Evolutionary conservation across 2,888 invertebrate genomes (phyloP), one percentile per base, ranked within the genome.

Genomic region (Onthophagus sagittarius): DNA sequence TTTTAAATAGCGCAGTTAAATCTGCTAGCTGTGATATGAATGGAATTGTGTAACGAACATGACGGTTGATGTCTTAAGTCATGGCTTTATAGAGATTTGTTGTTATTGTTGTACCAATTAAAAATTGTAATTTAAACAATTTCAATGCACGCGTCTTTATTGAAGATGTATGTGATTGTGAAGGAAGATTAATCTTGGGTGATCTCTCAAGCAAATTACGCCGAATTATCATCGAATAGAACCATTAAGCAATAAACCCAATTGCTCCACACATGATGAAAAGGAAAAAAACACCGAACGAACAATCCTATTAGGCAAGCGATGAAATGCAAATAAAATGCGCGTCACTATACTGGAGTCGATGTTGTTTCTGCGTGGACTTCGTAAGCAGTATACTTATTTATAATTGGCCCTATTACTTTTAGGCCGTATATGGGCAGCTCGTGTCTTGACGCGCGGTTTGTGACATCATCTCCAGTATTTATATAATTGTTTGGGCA

Each of bases 401-500:
- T 67, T 67, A 67, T 67, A 67, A 67, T 67, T 67, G 67, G 67
- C 67, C 67, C 67, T 23, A 67, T 67, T 67, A 67, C 67, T 23
- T 23, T 67, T 23, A n/a, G 67, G 6, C 67, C 67, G 23, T 67
- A 67, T 67, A 67, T 67, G 67, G 67, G 67, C 67, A 67, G 67
- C 39, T 53, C 39, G 39, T 53, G 39, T 53, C 39, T 53, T 53
- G 39, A 53, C 39, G 39, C 39, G 39, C 39, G 39, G 39, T 53
- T 53, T 53, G 39, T 67, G 67, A 67, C 67, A 67, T 67, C 67
- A 67, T 67, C 31, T n/a, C 15, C 67, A 67, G 67, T 67, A 67
- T 67, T 67, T 67, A 67, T 67, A 67, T 67, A 67, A 67, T 67
- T 67, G 67, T 67, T 67, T 67, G 67, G 67, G 67, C 32, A 67